phyloP scores from a whole-genome alignment of 2,113 vertebrate species.

The Lontra canadensis region DNA sequence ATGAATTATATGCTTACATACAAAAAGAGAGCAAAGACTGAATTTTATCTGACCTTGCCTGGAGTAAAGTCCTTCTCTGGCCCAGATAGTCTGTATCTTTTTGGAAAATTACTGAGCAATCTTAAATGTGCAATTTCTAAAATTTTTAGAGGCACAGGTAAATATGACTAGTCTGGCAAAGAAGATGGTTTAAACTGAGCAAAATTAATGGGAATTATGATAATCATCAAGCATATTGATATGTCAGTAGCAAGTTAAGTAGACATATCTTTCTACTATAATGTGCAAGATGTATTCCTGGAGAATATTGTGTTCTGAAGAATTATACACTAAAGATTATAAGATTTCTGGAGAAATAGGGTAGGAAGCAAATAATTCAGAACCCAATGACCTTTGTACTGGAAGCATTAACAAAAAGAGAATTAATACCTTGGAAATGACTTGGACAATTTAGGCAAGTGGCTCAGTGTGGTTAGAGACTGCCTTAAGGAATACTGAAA shows the following conservation, averaged over 20 bases:
- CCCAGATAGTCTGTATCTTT: not conserved
- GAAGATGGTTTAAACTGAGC: not conserved
- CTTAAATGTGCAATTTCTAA: not conserved
- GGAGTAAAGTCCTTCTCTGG: not conserved
- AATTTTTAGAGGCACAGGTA: not conserved
- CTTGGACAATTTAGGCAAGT: not conserved
- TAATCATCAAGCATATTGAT: not conserved
- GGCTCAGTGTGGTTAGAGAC: not conserved
- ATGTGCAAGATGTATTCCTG: not conserved
- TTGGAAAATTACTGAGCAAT: not conserved
- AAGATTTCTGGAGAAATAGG: not conserved
- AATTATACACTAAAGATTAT: not conserved
- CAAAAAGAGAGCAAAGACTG: not conserved
- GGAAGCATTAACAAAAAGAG: not conserved
- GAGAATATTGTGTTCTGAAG: not conserved
- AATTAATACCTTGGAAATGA: not conserved
- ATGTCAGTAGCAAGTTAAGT: not conserved
- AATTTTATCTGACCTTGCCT: not conserved
- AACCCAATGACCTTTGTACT: constrained; percentile 11
- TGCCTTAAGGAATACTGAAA: not conserved
- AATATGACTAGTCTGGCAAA: not conserved
- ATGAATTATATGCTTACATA: not conserved
- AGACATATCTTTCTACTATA: not conserved
- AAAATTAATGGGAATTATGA: not conserved
- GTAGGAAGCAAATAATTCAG: not conserved